Conservation (phyloP, 1,140 invertebrate species). For the Drosophila pseudoobscura region DNA sequence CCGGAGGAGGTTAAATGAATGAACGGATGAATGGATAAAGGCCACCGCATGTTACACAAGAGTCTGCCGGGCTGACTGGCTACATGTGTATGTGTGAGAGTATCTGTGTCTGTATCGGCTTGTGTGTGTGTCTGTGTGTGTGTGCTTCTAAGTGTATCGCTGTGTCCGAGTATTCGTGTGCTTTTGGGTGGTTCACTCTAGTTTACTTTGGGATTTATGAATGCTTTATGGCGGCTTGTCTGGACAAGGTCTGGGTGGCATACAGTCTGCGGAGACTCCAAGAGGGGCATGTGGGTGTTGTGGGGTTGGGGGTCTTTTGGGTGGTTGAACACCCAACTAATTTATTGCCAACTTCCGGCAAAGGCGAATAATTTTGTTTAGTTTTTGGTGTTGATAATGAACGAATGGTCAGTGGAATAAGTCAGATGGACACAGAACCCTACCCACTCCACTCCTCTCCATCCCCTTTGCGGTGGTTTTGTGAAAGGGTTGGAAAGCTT, state of each 20-base stretch:
- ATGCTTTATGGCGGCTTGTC: slow-evolving; percentile 80
- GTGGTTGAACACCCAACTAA: slow-evolving; percentile 64
- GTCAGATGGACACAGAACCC: slow-evolving; percentile 20
- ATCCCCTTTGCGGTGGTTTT: slow-evolving; percentile 41
- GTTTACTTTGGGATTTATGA: slow-evolving; percentile 83
- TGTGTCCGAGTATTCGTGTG: slow-evolving; percentile 14
- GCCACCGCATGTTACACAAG: slow-evolving; percentile 77
- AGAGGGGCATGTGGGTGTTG: slow-evolving; percentile 19
- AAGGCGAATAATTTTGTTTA: slow-evolving; percentile 80
- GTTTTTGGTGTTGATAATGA: slow-evolving; percentile 81
- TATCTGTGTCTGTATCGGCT: neutral
- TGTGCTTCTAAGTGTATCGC: slow-evolving; percentile 1
- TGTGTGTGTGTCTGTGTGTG: too few species aligned
- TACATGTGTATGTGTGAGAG: neutral
- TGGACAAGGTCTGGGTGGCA: slow-evolving; percentile 62
- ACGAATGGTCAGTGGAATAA: slow-evolving; percentile 62
- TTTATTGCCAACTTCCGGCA: slow-evolving; percentile 80
- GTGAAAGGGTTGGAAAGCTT: slow-evolving; percentile 50
- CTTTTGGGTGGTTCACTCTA: slow-evolving; percentile 58
- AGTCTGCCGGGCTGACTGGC: slow-evolving; percentile 41
- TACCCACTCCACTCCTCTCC: slow-evolving; percentile 10
- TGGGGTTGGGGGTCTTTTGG: slow-evolving; percentile 28
- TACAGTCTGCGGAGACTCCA: too few species aligned
- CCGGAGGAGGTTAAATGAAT: slow-evolving; percentile 73
- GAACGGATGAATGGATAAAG: slow-evolving; percentile 80